Evolutionary conservation across 2,113 vertebrate species (phyloP).

Genomic region (Oncorhynchus mykiss): DNA sequence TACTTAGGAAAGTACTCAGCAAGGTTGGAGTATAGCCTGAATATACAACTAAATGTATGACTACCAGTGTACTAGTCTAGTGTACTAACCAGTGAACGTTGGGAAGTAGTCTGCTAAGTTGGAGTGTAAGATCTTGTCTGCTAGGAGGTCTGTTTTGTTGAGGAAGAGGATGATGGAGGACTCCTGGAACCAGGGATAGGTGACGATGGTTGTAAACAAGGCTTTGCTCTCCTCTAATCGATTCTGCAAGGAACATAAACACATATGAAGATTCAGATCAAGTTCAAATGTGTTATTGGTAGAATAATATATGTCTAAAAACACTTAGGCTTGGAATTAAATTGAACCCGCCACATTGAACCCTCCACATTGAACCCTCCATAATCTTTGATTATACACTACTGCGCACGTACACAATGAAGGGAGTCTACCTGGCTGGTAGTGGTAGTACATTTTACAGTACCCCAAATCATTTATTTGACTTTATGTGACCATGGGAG

Average conservation of each 20-base stretch:
- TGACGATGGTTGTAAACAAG: constrained; percentile 84
- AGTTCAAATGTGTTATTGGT: no score
- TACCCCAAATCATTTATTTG: no score
- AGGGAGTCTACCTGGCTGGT: no score
- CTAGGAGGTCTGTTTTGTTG: constrained; percentile 86
- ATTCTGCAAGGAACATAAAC: constrained; percentile 71
- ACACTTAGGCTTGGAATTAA: no score
- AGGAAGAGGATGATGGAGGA: constrained; percentile 87
- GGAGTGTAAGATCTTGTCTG: constrained; percentile 84
- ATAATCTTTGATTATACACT: no score
- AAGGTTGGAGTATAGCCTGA: not conserved
- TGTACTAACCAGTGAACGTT: constrained; percentile 73
- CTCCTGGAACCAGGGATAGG: constrained; percentile 80
- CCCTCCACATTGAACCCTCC: no score
- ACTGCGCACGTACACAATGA: no score
- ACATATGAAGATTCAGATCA: not conserved
- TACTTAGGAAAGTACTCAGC: not conserved
- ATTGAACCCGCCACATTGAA: no score
- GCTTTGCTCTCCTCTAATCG: constrained; percentile 85
- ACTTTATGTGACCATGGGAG: no score
- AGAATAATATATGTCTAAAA: not conserved
- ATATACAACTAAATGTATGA: not conserved
- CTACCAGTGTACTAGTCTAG: not conserved
- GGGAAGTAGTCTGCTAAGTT: constrained; percentile 84
- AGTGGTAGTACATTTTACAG: no score